Conservation (phyloP, 2,113 vertebrate genomes). For the Malurus elegans region DNA sequence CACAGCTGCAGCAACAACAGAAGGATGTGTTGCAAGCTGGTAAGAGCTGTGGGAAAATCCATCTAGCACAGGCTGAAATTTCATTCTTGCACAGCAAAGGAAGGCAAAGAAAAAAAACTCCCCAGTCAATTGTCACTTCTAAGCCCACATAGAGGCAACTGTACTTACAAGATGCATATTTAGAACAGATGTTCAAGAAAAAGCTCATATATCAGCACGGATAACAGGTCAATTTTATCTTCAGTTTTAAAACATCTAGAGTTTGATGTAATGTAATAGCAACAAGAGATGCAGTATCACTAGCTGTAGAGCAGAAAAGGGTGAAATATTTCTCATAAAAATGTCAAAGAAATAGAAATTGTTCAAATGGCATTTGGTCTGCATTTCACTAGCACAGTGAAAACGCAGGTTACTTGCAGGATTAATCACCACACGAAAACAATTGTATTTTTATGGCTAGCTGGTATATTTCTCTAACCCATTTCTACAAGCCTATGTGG, state of each 20-base stretch:
- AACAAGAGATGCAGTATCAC: background rate
- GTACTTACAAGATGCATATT: background rate
- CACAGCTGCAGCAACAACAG: slow-evolving; percentile 6
- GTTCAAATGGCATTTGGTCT: background rate
- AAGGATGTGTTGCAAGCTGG: background rate
- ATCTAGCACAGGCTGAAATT: background rate
- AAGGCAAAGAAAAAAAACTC: background rate
- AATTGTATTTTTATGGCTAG: background rate
- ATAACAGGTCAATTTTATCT: background rate
- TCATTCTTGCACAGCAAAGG: background rate
- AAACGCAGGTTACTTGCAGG: background rate
- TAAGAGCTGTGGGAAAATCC: slow-evolving; percentile 19
- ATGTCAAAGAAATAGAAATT: background rate
- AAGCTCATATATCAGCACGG: background rate
- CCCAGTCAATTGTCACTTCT: background rate
- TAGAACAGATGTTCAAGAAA: background rate
- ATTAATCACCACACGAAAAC: background rate
- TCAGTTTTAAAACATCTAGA: background rate
- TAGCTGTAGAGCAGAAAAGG: background rate
- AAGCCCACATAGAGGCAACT: background rate
- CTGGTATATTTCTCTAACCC: background rate
- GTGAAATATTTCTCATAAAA: background rate
- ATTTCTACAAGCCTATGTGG: background rate
- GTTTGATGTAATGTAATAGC: background rate
- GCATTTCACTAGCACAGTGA: background rate